phyloP scores from a whole-genome alignment of 2,888 invertebrate genomes.

The Hydroisotoma schaefferi region DNA sequence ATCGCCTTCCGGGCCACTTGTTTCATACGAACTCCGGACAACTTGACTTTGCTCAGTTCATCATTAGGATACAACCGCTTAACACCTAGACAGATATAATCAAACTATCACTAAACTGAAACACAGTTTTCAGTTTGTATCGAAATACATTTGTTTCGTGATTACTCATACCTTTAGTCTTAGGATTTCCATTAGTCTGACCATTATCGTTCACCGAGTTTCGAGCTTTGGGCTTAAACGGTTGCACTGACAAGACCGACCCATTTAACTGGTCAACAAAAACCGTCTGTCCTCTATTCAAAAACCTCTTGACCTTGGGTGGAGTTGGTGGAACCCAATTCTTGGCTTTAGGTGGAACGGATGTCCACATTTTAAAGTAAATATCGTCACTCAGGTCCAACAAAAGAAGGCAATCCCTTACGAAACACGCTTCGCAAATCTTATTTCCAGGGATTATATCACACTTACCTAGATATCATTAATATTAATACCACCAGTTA shows the following conservation, averaged over 20 bases:
- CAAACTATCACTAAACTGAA: background rate
- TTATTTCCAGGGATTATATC: constrained; percentile 14
- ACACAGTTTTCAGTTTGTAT: background rate
- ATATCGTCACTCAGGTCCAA: constrained; percentile 30
- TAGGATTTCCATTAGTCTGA: background rate
- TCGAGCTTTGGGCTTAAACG: background rate
- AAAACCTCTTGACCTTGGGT: constrained; percentile 11
- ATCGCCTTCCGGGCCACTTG: constrained; percentile 2
- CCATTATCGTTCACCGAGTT: too few species aligned
- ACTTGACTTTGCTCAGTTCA: background rate
- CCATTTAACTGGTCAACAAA: constrained; percentile 18
- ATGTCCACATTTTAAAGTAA: constrained; percentile 35
- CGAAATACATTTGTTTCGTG: background rate
- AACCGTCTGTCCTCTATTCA: constrained; percentile 26
- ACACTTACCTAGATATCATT: constrained; percentile 15
- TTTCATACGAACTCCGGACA: constrained; percentile 7
- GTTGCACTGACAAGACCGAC: background rate
- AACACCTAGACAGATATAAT: background rate
- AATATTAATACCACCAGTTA: background rate
- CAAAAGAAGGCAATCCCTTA: constrained; percentile 22
- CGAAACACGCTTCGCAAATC: constrained; percentile 35
- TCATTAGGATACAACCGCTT: constrained; percentile 17
- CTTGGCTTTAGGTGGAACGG: constrained; percentile 27
- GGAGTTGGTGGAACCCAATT: constrained; percentile 19
- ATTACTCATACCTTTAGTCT: background rate